Conservation (phyloP, 1,140 invertebrate genomes). For the Neuroterus valhalla region DNA sequence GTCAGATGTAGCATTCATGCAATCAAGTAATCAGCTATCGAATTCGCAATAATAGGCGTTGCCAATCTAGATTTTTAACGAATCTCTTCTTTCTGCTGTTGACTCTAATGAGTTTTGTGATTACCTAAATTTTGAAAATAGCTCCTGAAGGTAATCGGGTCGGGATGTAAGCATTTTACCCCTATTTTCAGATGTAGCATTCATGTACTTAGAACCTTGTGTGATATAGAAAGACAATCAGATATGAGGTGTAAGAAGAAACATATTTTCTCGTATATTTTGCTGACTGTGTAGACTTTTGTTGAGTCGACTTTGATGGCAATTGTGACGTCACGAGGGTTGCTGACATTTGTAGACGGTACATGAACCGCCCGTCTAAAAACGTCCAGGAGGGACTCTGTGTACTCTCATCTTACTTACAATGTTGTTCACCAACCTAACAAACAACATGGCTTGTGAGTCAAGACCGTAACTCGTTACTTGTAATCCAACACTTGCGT, state of each 20-base stretch:
- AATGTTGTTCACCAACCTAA: constrained; percentile 16
- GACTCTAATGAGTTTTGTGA: too few relatives aligned
- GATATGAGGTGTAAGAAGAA: constrained; percentile 33
- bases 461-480: constrained; percentile 12
- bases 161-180: too few relatives aligned
- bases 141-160: too few relatives aligned
- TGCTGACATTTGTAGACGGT: constrained; percentile 31
- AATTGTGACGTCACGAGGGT: constrained; percentile 28
- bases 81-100: too few relatives aligned
- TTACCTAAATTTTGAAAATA: too few relatives aligned
- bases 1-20: too few relatives aligned
- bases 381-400: background rate
- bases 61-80: too few relatives aligned
- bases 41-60: too few relatives aligned
- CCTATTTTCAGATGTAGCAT: background rate
- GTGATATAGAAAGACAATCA: constrained; percentile 34
- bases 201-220: constrained; percentile 34
- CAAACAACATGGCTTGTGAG: constrained; percentile 17
- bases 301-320: background rate
- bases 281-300: constrained; percentile 42
- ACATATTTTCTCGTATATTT: constrained; percentile 37
- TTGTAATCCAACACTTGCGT: background rate
- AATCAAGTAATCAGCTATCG: too few relatives aligned
- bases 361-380: constrained; percentile 28
- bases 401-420: constrained; percentile 27